Conservation (phyloP, 2,797 vertebrate species). For the Echeneis naucrates region DNA sequence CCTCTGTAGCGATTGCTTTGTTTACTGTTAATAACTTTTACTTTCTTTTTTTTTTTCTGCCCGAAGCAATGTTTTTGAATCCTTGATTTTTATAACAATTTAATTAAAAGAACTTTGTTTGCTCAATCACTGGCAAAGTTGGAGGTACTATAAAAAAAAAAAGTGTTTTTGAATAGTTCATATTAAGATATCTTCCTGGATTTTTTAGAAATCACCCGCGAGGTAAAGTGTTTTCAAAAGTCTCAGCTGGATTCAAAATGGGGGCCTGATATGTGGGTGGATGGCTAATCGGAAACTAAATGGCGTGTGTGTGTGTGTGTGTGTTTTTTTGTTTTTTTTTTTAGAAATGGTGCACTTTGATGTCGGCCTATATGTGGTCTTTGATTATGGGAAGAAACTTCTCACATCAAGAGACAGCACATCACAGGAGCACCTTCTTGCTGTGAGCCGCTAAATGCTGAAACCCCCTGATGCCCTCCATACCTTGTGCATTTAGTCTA, state of each 20-base stretch:
- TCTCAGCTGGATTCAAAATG: slow-evolving; percentile 27
- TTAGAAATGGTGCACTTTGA: slow-evolving; percentile 4
- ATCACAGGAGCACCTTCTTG: slow-evolving; percentile 14
- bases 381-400: slow-evolving; percentile 25
- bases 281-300: slow-evolving; percentile 26
- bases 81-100: too few relatives aligned
- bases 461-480: slow-evolving; percentile 10
- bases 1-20: neutral
- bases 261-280: slow-evolving; percentile 18
- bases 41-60: too few relatives aligned
- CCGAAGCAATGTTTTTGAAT: neutral
- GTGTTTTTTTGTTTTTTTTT: neutral
- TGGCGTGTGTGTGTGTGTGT: neutral
- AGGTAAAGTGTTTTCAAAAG: slow-evolving; percentile 20
- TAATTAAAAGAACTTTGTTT: neutral
- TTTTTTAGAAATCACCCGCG: slow-evolving; percentile 2
- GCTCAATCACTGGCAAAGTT: neutral
- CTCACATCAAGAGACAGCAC: slow-evolving; percentile 13
- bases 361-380: neutral
- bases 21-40: neutral
- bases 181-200: neutral
- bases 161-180: neutral
- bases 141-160: too few relatives aligned
- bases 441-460: neutral
- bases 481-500: slow-evolving; percentile 17